A percentile compares a stretch with the other conserved stretches of the same genome.
Conservation (phyloP, 1,140 invertebrate genomes). For the Ooceraea biroi region DNA sequence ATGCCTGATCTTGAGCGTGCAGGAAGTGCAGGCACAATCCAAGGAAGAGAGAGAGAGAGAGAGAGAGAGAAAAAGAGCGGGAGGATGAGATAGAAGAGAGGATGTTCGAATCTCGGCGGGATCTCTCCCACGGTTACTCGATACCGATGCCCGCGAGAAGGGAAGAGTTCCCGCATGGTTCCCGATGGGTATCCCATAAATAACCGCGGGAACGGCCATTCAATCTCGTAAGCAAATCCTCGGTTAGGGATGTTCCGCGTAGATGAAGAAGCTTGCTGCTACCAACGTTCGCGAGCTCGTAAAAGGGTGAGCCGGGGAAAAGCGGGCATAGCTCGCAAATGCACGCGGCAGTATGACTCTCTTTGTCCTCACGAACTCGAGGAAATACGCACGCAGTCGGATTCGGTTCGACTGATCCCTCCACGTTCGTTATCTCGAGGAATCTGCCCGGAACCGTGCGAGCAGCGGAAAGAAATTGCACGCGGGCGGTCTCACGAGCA, state of each 20-base stretch:
- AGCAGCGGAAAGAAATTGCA: slow-evolving; percentile 18
- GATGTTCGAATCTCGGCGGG: slow-evolving; percentile 23
- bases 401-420: not conserved
- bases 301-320: slow-evolving; percentile 7
- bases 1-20: slow-evolving; percentile 57
- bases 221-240: slow-evolving; percentile 20
- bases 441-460: slow-evolving; percentile 18
- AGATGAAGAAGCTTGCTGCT: slow-evolving; percentile 20
- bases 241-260: not conserved
- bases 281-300: slow-evolving; percentile 31
- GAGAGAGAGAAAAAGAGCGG: too few species aligned
- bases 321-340: slow-evolving; percentile 32
- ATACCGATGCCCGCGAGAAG: slow-evolving; percentile 2
- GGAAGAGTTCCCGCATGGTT: slow-evolving; percentile 3
- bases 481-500: not conserved
- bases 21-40: slow-evolving; percentile 31
- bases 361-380: not conserved
- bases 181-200: slow-evolving; percentile 15
- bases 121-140: slow-evolving; percentile 62
- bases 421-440: not conserved
- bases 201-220: slow-evolving; percentile 40
- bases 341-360: not conserved
- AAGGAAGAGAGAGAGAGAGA: too few species aligned
- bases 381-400: not conserved
- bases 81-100: not conserved